Evolutionary conservation across 2,888 invertebrate genomes (phyloP), one percentile per base, ranked within the genome.

Genomic region (Notocelia uddmanniana): DNA sequence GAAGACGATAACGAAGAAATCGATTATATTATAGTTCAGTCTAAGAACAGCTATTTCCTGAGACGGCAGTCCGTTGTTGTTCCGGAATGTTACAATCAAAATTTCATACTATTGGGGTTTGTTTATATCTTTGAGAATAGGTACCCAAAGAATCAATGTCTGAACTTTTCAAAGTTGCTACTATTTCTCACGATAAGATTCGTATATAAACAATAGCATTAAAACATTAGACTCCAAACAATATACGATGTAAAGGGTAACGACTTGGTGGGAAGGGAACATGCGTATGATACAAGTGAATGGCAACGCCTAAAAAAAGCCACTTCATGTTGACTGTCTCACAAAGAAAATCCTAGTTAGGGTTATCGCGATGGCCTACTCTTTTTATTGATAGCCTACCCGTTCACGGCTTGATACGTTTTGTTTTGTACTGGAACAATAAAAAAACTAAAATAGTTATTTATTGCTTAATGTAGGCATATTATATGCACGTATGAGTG

Each of bases 201-300:
- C 11, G 59, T 52, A 71, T 59, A 60, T 41, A 52, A 54, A 60
- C 60, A 71, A 71, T 71, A 13, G 66, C 59, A 54, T 71, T 50
- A 54, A 55, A 67, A 59, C 54, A 66, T 66, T 71, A 55, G 60
- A 71, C 67, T 67, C 3, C 34, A 55, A 60, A 67, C 67, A 71
- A 48, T 71, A 66, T 59, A 54, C 52, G 21, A 37, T 34, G 54
- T 64, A 70, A 70, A 64, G 64, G 69, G 69, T 64, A 70, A 70
- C 64, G 64, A 64, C 69, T 50, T 41, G 34, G 64, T 70, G 70
- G 70, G 70, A 70, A 64, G 70, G 70, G 58, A 70, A 59, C 41
- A 52, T 66, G 70, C 58, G 58, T 70, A 37, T 19, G 48, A 60
- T 21, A 69, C 57, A 18, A 41, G 64, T 66, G 50, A 70, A 64